Conservation (phyloP, 2,113 vertebrate genomes). For the Irena cyanogastra region DNA sequence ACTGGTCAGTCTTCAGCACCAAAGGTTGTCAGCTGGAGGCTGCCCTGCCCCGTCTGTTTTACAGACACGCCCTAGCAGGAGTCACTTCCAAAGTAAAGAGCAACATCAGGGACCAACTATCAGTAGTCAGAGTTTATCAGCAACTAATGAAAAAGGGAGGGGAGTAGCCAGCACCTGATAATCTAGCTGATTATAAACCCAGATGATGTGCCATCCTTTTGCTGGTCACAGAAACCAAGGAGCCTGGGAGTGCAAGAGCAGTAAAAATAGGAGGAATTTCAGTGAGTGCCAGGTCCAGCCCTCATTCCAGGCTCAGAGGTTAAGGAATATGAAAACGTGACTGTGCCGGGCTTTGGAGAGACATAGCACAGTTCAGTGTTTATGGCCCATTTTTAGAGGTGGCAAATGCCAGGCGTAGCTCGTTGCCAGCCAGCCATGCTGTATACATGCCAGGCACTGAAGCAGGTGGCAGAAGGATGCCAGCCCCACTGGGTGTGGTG, state of each 20-base stretch:
- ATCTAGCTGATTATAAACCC: background rate
- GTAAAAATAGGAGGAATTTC: background rate
- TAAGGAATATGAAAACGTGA: background rate
- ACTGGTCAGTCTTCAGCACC: background rate
- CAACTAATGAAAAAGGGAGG: background rate
- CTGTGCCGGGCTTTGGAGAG: background rate
- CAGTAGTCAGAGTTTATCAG: background rate
- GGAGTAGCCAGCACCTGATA: background rate
- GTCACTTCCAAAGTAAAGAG: background rate
- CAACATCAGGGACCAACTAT: background rate
- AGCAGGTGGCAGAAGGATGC: background rate
- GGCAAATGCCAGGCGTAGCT: background rate
- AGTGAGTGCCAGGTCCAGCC: background rate
- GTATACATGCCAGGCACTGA: background rate
- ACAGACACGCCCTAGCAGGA: background rate
- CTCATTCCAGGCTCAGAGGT: background rate
- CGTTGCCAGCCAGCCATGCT: background rate
- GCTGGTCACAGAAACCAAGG: background rate
- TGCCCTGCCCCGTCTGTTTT: background rate
- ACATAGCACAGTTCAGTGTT: background rate
- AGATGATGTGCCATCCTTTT: background rate
- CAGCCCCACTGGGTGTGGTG: rapidly evolving
- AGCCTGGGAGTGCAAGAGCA: background rate
- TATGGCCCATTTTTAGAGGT: rapidly evolving
- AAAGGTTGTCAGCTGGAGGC: background rate